Percentiles rank a stretch among this genome's conserved stretches.
Conservation (phyloP, 1,140 invertebrate genomes). For the Drosophila virilis region DNA sequence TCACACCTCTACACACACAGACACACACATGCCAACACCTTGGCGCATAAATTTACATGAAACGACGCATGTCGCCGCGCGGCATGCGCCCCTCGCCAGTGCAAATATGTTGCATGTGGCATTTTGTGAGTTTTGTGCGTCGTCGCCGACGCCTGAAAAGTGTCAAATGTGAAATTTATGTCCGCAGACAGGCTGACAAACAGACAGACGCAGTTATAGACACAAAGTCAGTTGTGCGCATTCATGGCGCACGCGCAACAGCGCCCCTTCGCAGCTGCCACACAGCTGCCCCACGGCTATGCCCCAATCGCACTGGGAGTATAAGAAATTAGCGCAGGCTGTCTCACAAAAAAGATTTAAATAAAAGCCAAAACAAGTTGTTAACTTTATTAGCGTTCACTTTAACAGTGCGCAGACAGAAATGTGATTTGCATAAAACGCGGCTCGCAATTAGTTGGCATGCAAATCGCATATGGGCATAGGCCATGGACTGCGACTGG, state of each 20-base stretch:
- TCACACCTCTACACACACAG: constrained; percentile 7
- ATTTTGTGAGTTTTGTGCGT: constrained; percentile 50
- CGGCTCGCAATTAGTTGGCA: constrained; percentile 65
- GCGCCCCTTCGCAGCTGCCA: background rate
- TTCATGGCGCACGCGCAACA: constrained; percentile 28
- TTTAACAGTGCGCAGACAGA: constrained; percentile 34
- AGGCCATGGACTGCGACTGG: background rate
- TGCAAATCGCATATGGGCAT: constrained; percentile 51
- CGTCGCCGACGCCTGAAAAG: constrained; percentile 59
- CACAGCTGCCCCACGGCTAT: background rate
- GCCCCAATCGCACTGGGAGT: constrained; percentile 21
- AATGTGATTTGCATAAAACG: constrained; percentile 50
- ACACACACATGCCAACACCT: constrained; percentile 69
- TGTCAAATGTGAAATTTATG: constrained; percentile 82
- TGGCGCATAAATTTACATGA: constrained; percentile 76
- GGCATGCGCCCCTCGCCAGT: background rate
- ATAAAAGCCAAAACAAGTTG: constrained; percentile 55
- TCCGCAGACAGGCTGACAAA: constrained; percentile 51
- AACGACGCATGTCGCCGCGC: constrained; percentile 71
- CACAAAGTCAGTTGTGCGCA: constrained; percentile 36
- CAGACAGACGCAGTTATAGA: constrained; percentile 16
- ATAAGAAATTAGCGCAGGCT: constrained; percentile 48
- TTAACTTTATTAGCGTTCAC: constrained; percentile 62
- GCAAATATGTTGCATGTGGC: constrained; percentile 61
- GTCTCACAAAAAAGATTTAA: constrained; percentile 25